Conservation (phyloP, 2,888 invertebrate genomes). For the Anoncus sp. region DNA sequence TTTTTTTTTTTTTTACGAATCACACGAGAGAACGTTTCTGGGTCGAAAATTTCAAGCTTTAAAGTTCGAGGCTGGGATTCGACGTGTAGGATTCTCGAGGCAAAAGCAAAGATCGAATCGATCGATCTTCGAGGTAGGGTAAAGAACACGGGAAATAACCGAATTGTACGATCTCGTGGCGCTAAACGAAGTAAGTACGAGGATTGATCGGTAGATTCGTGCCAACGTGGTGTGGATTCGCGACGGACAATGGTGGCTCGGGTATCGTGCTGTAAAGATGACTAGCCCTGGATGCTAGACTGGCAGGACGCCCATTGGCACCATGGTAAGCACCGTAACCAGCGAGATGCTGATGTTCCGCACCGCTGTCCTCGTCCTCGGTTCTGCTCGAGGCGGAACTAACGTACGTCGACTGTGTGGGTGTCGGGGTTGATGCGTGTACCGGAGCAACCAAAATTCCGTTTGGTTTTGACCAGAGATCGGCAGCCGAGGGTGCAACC, state of each 20-base stretch:
- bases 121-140: constrained; percentile 48
- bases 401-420: constrained; percentile 87
- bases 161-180: constrained; percentile 50
- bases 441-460: constrained; percentile 81
- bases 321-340: constrained; percentile 83
- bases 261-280: constrained; percentile 82
- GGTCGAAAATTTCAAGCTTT: constrained; percentile 30
- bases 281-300: constrained; percentile 80
- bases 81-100: constrained; percentile 13
- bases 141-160: constrained; percentile 19
- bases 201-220: constrained; percentile 76
- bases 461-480: constrained; percentile 86
- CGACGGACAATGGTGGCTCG: constrained; percentile 77
- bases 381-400: constrained; percentile 85
- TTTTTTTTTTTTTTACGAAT: constrained; percentile 22
- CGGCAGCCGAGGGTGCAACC: constrained; percentile 89
- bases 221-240: constrained; percentile 67
- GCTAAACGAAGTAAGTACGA: constrained; percentile 81
- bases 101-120: constrained; percentile 54
- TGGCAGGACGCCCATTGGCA: constrained; percentile 75
- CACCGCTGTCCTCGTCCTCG: constrained; percentile 87
- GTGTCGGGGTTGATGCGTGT: constrained; percentile 86
- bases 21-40: constrained; percentile 13
- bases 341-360: constrained; percentile 85
- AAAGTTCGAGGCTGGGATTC: constrained; percentile 4